These are phyloP conservation scores for Paragorgia papillata DNA, from an alignment of 92 coral and sea anemone species.

Conservation along the genomic window DNA sequence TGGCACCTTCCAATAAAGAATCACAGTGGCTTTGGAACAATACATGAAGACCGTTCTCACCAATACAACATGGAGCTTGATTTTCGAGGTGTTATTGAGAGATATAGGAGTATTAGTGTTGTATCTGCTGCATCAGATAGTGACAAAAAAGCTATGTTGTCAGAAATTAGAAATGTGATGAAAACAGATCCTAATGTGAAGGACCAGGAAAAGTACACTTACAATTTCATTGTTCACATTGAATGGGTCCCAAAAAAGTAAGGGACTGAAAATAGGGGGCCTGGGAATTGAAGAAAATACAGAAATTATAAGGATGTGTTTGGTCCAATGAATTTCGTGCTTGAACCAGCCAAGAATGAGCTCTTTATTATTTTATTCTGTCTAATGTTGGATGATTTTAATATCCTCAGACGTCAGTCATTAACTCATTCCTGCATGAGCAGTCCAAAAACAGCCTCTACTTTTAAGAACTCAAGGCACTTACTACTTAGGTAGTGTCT, in stretches of 20 bases:
- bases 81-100: slow-evolving; percentile 13
- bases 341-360: no score
- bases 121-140: slow-evolving; percentile 59
- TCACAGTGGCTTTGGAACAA: slow-evolving; percentile 24
- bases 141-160: slow-evolving; percentile 52
- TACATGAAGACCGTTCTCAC: background rate
- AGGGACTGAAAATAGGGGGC: no score
- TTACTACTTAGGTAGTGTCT: no score
- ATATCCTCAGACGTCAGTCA: no score
- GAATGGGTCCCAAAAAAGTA: slow-evolving; percentile 67
- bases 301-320: no score
- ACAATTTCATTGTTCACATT: slow-evolving; percentile 62
- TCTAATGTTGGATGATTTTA: no score
- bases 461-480: no score
- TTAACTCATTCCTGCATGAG: no score
- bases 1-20: background rate
- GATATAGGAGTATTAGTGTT: slow-evolving; percentile 59
- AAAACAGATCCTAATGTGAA: slow-evolving; percentile 69
- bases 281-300: no score
- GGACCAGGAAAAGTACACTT: slow-evolving; percentile 57
- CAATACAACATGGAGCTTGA: background rate
- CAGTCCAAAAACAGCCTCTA: no score
- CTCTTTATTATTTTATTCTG: no score
- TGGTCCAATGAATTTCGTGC: no score
- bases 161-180: slow-evolving; percentile 60